phyloP scores from a whole-genome alignment of 64 coral and sea anemone species.

The Trachythela sp. region DNA sequence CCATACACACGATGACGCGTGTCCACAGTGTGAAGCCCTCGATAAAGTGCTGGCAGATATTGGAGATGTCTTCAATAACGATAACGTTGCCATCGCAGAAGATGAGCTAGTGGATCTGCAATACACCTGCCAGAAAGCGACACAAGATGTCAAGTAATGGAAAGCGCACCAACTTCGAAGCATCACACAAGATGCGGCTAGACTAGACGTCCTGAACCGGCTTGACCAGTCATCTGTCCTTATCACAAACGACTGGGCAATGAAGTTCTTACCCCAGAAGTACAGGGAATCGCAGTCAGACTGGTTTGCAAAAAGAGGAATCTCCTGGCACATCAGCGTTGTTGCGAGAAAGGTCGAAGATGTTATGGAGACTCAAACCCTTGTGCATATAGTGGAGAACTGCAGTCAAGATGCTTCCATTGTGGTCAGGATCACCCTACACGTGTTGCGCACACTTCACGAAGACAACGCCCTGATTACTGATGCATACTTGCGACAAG shows the following conservation, averaged over 20 bases:
- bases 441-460: slow-evolving; percentile 35
- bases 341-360: slow-evolving; percentile 4
- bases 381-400: slow-evolving; percentile 46
- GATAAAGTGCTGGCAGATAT: neutral
- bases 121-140: slow-evolving; percentile 37
- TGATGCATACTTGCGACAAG: slow-evolving; percentile 34
- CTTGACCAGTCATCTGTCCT: slow-evolving; percentile 45
- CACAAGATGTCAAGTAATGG: slow-evolving; percentile 43
- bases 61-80: slow-evolving; percentile 3
- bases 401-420: slow-evolving; percentile 33
- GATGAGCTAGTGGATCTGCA: slow-evolving; percentile 29
- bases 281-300: slow-evolving; percentile 54
- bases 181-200: slow-evolving; percentile 49
- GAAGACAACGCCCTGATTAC: slow-evolving; percentile 25
- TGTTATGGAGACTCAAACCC: slow-evolving; percentile 24
- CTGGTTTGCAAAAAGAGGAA: slow-evolving; percentile 56
- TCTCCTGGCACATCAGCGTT: slow-evolving; percentile 48
- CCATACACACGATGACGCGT: slow-evolving; percentile 32
- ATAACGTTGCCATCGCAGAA: neutral
- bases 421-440: slow-evolving; percentile 38
- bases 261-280: slow-evolving; percentile 49
- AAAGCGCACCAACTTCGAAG: slow-evolving; percentile 53
- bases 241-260: slow-evolving; percentile 50
- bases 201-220: slow-evolving; percentile 28
- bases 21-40: slow-evolving; percentile 35